Evolutionary conservation across 2,888 invertebrate species (phyloP).

Genomic region (Yponomeuta evonymella): DNA sequence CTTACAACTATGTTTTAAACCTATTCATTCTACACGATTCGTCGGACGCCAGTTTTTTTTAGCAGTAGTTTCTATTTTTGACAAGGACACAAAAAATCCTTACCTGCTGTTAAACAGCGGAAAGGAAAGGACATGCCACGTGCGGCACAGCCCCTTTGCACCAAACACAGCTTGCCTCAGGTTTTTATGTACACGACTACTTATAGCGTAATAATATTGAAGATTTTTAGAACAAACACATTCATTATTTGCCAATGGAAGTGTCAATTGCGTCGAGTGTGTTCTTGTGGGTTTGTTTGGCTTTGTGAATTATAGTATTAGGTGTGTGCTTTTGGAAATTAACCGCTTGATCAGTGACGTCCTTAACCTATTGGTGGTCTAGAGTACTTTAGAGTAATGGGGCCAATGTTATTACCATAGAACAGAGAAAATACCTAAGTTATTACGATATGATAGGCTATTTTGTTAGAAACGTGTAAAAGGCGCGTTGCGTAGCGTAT

Average conservation of each 20-base stretch:
- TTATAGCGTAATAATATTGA: conserved; percentile 25
- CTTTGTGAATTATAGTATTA: background rate
- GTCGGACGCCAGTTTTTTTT: no score
- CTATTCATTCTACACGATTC: no score
- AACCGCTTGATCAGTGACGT: background rate
- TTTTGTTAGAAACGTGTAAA: no score
- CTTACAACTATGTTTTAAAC: no score
- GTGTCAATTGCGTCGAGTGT: conserved; percentile 1
- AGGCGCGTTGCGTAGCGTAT: no score
- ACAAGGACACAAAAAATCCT: conserved; percentile 56
- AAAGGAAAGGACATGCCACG: conserved; percentile 64
- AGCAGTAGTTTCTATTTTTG: conserved; percentile 28
- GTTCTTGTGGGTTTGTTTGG: background rate
- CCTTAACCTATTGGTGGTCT: no score
- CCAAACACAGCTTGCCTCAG: conserved; percentile 15
- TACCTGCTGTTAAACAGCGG: conserved; percentile 70
- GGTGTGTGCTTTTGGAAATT: background rate
- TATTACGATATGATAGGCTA: no score
- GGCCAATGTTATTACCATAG: no score
- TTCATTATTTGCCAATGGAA: background rate
- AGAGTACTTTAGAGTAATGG: no score
- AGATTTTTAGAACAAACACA: conserved; percentile 3
- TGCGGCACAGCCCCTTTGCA: conserved; percentile 40
- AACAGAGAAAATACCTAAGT: no score
- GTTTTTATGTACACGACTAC: conserved; percentile 27